Evolutionary conservation across 2,888 invertebrate species (phyloP), one percentile per base, ranked within the genome.

Genomic region (Rugalucina vietnamica): DNA sequence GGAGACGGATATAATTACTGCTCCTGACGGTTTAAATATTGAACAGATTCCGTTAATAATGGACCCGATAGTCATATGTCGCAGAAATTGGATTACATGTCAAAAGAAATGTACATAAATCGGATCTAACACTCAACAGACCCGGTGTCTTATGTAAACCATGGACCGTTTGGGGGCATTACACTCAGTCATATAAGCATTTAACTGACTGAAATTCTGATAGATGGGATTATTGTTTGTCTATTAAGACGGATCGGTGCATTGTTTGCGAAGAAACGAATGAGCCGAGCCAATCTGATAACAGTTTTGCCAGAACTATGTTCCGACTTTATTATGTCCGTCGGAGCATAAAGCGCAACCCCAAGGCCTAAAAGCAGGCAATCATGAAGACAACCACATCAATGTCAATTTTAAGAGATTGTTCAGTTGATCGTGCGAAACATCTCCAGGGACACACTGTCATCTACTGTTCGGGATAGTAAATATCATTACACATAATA

Each of bases 61-160:
- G 32, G 65, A 34, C 21, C 24, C 34, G 65, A 29, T 65, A 65
- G 32, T 34, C 65, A 65, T 29, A n/a, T 34, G 65, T 65, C 65
- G 5, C 34, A 34, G 65, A 65, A 65, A 65, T 65, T 29, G 18
- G 29, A 65, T 65, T 65, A 65, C 34, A 65, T 34, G 65, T 65
- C 65, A 65, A n/a, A 65, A 34, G 65, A 65, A 65, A 65, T 65
- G 4, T 34, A 65, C 65, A 65, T 65, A 65, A 65, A 65, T 34
- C 65, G 65, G 65, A 34, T 65, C 32, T 65, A 29, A 65, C 21
- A 34, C 65, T 65, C 18, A 29, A 32, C 65, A 65, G 65, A 65
- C 34, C 18, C 34, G 1, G 65, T 65, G 10, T 27, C 65, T 65
- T 65, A 65, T 65, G 65, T 65, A 65, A 65, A 65, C 65, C 32